Base-by-base conservation (phyloP, 2,113 vertebrate species). In the Isichthys henryi region DNA sequence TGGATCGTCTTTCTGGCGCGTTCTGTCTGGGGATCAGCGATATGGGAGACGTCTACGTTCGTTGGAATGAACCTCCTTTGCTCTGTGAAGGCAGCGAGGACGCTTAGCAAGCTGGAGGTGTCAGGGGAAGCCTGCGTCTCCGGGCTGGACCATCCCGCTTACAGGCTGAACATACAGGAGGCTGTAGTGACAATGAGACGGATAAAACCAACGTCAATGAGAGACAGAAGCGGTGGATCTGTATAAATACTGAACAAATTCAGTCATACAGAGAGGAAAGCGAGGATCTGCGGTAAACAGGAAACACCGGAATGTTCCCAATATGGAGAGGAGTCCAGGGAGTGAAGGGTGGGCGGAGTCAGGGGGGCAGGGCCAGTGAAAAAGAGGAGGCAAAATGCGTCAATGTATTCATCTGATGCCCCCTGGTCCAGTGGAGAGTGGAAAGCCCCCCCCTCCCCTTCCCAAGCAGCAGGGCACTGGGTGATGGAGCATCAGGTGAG, bases 401-500 rank as follows among this genome's bases (percentile, higher is more conserved):
- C 92, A 88, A 87, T 90, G 91, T 92, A 92, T 93, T 86, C 91
- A 92, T 93, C 92, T 92, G 93, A 90, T 90, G 91, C 91, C 91
- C 93, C 90, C 91, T 91, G 90, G 88, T 88, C 93, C 86, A 90
- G 91, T 45, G 90, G 77, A 91, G 87, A 89, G 89, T 93, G 88
- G 92, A 91, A 93, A 90, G 88, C 90, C 89, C 85, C 90, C 90
- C 89, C 35, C n/a, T n/a, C 58, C 58, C 1, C 21, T 39, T 39
- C 39, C 2, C 39, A 35, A 77, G 86, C 89, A 80, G 92, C 86
- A 87, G 91, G 89, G 89, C 90, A 89, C 88, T 91, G 87, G 92
- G 95, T 95, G 94, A 95, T 88, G 90, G 89, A 88, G 88, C 87
- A 70, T 90, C 91, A 92, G 92, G 92, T 93, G 93, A 92, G 92